Conservation (phyloP, 2,797 vertebrate genomes). For the Vultur gryphus region DNA sequence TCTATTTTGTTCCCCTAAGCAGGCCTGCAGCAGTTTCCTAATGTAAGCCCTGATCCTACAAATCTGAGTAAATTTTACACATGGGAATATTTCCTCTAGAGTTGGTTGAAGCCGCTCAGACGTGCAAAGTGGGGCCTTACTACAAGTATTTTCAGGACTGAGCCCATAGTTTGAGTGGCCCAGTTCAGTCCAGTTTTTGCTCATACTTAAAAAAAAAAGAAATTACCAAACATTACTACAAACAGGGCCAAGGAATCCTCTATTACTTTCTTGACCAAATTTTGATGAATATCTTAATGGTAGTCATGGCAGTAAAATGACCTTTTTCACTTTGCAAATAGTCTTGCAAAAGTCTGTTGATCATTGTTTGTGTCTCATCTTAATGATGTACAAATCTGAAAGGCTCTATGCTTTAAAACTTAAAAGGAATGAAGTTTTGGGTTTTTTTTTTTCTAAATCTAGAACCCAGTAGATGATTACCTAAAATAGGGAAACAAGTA, state of each 20-base stretch:
- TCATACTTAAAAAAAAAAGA: not conserved
- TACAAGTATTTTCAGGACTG: not conserved
- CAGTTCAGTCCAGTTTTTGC: not conserved
- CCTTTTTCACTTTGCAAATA: not conserved
- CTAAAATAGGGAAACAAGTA: not conserved
- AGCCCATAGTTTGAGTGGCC: not conserved
- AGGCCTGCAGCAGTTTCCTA: not conserved
- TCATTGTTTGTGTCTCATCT: not conserved
- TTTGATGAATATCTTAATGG: not conserved
- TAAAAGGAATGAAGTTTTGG: not conserved
- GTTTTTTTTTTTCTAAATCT: not conserved
- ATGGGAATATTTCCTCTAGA: not conserved
- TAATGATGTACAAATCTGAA: not conserved
- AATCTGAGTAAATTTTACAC: not conserved
- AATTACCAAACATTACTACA: not conserved
- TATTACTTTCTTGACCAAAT: not conserved
- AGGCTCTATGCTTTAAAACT: not conserved
- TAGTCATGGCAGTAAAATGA: not conserved
- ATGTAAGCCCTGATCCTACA: not conserved
- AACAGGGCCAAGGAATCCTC: not conserved
- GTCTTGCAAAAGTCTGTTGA: not conserved
- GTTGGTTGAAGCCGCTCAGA: not conserved
- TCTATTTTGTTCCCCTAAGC: not conserved
- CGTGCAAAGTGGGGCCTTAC: not conserved
- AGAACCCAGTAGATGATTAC: not conserved